A percentile compares a stretch with the other conserved stretches of the same genome.
Evolutionary conservation across 2,113 vertebrate genomes (phyloP).

Genomic region (Pelmatolapia mariae): DNA sequence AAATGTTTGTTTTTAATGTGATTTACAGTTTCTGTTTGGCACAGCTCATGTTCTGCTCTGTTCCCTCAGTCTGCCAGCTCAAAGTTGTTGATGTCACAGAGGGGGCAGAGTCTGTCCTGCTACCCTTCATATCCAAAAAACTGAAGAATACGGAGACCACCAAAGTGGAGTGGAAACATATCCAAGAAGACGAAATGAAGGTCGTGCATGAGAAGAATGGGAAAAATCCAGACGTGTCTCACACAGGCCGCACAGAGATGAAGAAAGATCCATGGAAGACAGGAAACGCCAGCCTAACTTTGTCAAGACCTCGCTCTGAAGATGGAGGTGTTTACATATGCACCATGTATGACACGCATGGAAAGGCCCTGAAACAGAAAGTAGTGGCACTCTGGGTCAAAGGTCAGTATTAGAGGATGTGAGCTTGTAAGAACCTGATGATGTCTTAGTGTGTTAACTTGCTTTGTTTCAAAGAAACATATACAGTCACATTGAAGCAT

Average conservation of each 20-base stretch:
- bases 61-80: not conserved
- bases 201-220: fast-evolving
- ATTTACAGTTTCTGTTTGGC: not conserved
- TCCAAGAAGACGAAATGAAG: not conserved
- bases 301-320: fast-evolving
- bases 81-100: not conserved
- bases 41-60: not conserved
- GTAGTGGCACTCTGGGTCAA: not conserved
- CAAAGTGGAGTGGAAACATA: not conserved
- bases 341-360: not conserved
- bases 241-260: fast-evolving
- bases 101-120: not conserved
- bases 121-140: not conserved
- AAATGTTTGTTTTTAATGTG: not conserved
- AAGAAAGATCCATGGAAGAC: fast-evolving
- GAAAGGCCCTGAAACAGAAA: not conserved
- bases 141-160: fast-evolving
- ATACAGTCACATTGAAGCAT: fast-evolving
- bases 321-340: not conserved
- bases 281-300: not conserved
- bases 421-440: not conserved
- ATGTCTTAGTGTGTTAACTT: not conserved
- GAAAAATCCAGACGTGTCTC: fast-evolving
- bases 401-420: not conserved
- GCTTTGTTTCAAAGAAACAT: not conserved